A percentile compares a stretch with the other conserved stretches of the same genome.
phyloP scores from a whole-genome alignment of 2,888 invertebrate genomes.

The Agriotes lineatus region DNA sequence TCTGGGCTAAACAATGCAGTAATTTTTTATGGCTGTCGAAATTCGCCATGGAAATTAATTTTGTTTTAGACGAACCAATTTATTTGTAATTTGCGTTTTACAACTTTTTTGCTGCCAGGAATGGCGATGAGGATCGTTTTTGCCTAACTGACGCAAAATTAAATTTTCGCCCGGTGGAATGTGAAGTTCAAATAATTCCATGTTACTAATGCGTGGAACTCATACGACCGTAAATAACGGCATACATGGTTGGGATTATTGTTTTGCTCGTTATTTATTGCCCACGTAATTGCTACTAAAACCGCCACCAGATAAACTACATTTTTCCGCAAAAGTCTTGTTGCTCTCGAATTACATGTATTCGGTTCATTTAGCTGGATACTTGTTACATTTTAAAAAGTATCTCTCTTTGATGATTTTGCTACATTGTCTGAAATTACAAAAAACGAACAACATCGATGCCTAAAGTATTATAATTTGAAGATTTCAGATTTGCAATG shows the following conservation, averaged over 20 bases:
- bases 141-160: conserved; percentile 1
- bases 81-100: conserved; percentile 16
- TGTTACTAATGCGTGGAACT: not conserved
- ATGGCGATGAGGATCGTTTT: not conserved
- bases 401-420: no score
- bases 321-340: not conserved
- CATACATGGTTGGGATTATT: conserved; percentile 1
- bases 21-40: conserved; percentile 27
- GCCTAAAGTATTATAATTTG: no score
- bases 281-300: not conserved
- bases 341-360: no score
- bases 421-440: no score
- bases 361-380: no score
- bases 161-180: conserved; percentile 16
- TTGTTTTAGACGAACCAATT: conserved; percentile 18
- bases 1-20: conserved; percentile 30
- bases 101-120: not conserved
- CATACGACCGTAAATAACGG: conserved; percentile 9
- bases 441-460: no score
- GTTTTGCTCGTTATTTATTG: not conserved
- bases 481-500: no score
- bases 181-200: conserved; percentile 7
- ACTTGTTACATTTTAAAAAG: no score
- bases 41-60: conserved; percentile 32
- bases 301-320: not conserved